Percentiles rank a stretch among this genome's conserved stretches.
phyloP scores from a whole-genome alignment of 2,113 vertebrate species.

The Leucosticte australis region DNA sequence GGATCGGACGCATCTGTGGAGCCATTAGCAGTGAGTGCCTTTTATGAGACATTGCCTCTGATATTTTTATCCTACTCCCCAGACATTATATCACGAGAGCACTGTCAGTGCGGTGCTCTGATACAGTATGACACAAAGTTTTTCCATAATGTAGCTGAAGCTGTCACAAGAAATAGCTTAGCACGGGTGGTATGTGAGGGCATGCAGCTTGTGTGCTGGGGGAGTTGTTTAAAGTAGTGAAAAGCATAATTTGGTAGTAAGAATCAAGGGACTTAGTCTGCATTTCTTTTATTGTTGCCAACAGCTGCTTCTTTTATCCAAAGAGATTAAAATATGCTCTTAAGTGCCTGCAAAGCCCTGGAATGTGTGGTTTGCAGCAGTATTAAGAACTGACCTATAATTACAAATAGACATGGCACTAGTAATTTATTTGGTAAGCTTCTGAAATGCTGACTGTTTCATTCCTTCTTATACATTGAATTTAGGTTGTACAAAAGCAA shows the following conservation, averaged over 20 bases:
- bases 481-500: constrained; percentile 29
- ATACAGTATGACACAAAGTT: not conserved
- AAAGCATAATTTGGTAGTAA: not conserved
- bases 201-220: not conserved
- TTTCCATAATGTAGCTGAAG: constrained; percentile 3
- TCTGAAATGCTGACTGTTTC: constrained; percentile 56
- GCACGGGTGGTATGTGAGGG: not conserved
- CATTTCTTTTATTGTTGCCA: constrained; percentile 33
- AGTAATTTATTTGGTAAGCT: constrained; percentile 31
- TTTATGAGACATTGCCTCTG: not conserved
- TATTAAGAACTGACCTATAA: constrained; percentile 38
- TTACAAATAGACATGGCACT: constrained; percentile 21
- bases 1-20: not conserved
- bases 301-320: not conserved
- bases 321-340: not conserved
- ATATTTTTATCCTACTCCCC: constrained; percentile 22
- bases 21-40: not conserved
- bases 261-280: not conserved
- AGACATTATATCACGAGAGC: not conserved
- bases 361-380: constrained; percentile 26
- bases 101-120: not conserved
- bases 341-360: not conserved
- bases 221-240: constrained; percentile 9
- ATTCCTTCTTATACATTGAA: constrained; percentile 32
- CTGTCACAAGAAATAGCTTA: constrained; percentile 43